A percentile compares a stretch with the other conserved stretches of the same genome.
Evolutionary conservation across 2,888 invertebrate species (phyloP).

Genomic region (Papilio demoleus): DNA sequence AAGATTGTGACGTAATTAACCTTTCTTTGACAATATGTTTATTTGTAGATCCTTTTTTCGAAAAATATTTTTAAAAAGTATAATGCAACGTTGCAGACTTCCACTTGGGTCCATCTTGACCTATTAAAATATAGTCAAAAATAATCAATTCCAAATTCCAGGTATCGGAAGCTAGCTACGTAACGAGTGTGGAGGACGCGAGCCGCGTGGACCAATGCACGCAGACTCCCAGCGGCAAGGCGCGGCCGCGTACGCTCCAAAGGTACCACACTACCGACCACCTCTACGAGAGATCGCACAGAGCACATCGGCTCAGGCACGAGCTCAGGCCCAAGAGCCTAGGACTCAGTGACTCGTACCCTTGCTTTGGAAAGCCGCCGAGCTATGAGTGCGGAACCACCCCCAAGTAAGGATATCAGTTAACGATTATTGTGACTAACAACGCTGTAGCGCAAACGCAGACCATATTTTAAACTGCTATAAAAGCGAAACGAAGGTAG

Average conservation of each 20-base stretch:
- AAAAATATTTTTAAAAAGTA: too few species aligned
- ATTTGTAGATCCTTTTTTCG: too few species aligned
- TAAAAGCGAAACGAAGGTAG: neutral
- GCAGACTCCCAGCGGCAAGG: conserved; percentile 75
- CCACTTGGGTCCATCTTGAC: too few species aligned
- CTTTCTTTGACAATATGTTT: too few species aligned
- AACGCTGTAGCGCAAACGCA: conserved; percentile 7
- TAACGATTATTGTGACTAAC: conserved; percentile 43
- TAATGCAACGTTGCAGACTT: too few species aligned
- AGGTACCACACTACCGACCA: conserved; percentile 82
- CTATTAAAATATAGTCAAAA: too few species aligned
- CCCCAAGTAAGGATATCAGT: conserved; percentile 63
- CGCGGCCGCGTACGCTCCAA: conserved; percentile 78
- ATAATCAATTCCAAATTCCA: conserved; percentile 50
- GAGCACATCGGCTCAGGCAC: conserved; percentile 58
- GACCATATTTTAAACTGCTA: neutral
- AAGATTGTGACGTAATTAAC: too few species aligned
- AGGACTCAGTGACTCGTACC: conserved; percentile 72
- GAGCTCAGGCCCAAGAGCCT: conserved; percentile 68
- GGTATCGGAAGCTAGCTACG: conserved; percentile 80
- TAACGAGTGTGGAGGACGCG: conserved; percentile 75
- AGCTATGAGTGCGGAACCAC: conserved; percentile 68
- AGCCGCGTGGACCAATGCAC: conserved; percentile 75
- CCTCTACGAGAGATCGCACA: conserved; percentile 60
- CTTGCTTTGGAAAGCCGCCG: conserved; percentile 69